Conservation (phyloP, 2,888 invertebrate species). For the Leptinotarsa tumamoca region DNA sequence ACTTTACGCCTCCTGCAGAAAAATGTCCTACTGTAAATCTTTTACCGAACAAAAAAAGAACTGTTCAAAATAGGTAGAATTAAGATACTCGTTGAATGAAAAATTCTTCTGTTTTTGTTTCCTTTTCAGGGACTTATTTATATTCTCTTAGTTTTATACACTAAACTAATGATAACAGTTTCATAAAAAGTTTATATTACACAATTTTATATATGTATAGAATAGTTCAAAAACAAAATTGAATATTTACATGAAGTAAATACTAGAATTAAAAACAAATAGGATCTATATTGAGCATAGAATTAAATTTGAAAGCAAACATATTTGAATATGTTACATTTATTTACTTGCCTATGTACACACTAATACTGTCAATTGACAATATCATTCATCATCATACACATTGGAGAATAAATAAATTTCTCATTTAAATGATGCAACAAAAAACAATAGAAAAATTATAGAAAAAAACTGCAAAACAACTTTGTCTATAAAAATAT, state of each 20-base stretch:
- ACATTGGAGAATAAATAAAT: background rate
- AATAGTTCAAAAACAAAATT: background rate
- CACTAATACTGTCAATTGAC: slow-evolving; percentile 4
- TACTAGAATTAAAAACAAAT: background rate
- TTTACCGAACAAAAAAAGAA: no score
- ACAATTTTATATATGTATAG: background rate
- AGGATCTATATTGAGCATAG: background rate
- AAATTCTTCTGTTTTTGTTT: background rate
- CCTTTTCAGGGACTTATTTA: background rate
- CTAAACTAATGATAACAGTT: background rate
- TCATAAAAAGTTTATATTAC: background rate
- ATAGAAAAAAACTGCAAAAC: background rate
- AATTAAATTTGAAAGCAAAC: background rate
- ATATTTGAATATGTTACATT: no score
- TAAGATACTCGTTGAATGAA: no score
- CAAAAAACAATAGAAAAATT: background rate
- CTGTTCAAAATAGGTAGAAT: no score
- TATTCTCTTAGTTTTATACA: background rate
- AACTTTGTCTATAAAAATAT: background rate
- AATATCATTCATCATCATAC: background rate
- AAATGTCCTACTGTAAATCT: no score
- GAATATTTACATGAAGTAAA: slow-evolving; percentile 5
- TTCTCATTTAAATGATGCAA: background rate
- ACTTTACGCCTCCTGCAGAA: no score
- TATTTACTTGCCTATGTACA: background rate